Conservation (phyloP, 1,140 invertebrate species). For the Protaetia brevitarsis region DNA sequence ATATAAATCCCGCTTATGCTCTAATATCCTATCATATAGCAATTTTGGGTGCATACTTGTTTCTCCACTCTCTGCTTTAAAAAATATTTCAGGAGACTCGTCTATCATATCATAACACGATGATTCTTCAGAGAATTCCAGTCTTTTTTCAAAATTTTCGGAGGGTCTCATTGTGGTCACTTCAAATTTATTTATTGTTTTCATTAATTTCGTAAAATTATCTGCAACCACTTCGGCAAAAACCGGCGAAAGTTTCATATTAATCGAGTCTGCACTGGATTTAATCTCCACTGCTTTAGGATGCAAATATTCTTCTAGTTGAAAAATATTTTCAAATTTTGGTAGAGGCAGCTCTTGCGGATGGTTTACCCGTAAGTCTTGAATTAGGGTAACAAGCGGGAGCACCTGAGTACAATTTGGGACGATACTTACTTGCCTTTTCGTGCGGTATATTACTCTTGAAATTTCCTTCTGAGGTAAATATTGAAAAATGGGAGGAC, state of each 20-base stretch:
- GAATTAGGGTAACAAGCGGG: not conserved
- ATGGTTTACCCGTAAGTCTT: not conserved
- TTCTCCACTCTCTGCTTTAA: not conserved
- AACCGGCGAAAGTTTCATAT: not conserved
- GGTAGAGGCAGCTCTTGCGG: not conserved
- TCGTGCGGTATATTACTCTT: not conserved
- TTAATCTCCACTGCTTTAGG: not conserved
- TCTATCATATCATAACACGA: too few relatives aligned
- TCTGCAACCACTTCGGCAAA: not conserved
- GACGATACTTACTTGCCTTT: not conserved
- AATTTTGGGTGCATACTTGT: not conserved
- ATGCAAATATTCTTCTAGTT: constrained; percentile 2
- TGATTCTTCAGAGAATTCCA: not conserved
- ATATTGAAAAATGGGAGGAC: not conserved
- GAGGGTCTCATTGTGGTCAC: not conserved
- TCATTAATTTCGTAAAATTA: not conserved
- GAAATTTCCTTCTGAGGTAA: not conserved
- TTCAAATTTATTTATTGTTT: not conserved
- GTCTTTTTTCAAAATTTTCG: not conserved
- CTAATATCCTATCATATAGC: not conserved
- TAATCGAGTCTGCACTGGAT: not conserved
- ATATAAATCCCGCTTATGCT: not conserved
- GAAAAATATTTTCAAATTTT: constrained; percentile 13
- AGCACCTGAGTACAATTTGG: not conserved
- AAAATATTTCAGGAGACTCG: not conserved